Evolutionary conservation across 35 echinoderm and acorn worm genomes (phyloP).

Genomic region (Heliocidaris erythrogramma): DNA sequence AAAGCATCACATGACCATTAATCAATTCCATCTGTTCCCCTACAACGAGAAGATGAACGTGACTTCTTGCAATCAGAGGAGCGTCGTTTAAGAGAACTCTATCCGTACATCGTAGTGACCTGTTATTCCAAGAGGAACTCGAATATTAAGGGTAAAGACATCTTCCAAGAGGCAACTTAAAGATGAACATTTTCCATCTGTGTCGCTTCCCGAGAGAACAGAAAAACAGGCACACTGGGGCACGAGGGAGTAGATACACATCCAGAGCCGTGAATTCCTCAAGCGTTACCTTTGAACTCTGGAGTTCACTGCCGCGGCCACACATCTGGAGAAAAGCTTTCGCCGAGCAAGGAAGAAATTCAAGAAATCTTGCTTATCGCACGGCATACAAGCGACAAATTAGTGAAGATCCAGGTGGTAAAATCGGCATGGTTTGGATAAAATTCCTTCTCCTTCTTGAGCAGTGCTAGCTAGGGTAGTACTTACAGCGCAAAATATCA

Average conservation of each 20-base stretch:
- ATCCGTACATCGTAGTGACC: not conserved
- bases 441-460: conserved; percentile 6
- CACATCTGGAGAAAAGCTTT: conserved; percentile 34
- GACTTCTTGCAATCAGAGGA: not conserved
- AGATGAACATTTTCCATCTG: conserved; percentile 17
- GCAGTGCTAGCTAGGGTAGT: not conserved
- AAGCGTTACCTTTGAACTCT: not conserved
- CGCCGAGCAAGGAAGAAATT: conserved; percentile 35
- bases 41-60: not conserved
- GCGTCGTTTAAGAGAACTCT: not conserved
- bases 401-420: conserved; percentile 26
- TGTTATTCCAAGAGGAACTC: not conserved
- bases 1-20: not conserved
- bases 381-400: conserved; percentile 37
- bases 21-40: not conserved
- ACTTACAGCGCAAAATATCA: conserved; percentile 11
- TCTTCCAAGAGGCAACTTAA: not conserved
- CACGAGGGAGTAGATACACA: not conserved
- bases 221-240: not conserved
- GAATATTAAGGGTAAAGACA: not conserved
- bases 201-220: not conserved
- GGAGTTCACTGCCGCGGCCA: conserved; percentile 22
- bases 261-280: conserved; percentile 23
- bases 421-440: conserved; percentile 14
- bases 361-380: conserved; percentile 40